phyloP scores from a whole-genome alignment of 2,888 invertebrate species.

The Argyresthia goedartella region DNA sequence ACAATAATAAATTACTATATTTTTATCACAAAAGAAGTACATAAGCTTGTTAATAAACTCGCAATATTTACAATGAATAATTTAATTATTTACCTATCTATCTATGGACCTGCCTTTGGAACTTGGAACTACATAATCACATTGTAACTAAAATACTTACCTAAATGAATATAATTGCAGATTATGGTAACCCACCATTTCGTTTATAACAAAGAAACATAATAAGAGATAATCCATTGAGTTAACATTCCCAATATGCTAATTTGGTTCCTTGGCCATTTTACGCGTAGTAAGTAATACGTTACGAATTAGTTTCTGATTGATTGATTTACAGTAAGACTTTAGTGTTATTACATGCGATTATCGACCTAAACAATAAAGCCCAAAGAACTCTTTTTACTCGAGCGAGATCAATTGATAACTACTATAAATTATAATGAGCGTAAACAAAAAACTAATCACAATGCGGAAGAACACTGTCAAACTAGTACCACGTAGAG shows the following conservation, averaged over 20 bases:
- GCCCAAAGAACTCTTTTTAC: too few relatives aligned
- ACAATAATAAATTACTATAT: background rate
- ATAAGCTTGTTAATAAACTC: background rate
- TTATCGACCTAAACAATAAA: too few relatives aligned
- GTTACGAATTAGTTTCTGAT: background rate
- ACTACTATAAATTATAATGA: too few relatives aligned
- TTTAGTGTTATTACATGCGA: too few relatives aligned
- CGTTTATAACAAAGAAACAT: background rate
- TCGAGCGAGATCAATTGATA: too few relatives aligned
- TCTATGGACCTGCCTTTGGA: constrained; percentile 1
- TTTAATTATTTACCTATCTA: constrained; percentile 1
- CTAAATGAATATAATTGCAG: background rate
- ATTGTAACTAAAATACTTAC: background rate
- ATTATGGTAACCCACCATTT: background rate
- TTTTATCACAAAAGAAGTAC: constrained; percentile 3
- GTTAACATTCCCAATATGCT: too few relatives aligned
- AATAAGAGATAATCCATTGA: background rate
- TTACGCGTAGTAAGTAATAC: background rate
- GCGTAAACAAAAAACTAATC: too few relatives aligned
- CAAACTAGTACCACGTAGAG: too few relatives aligned
- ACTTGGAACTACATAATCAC: background rate
- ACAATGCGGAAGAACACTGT: too few relatives aligned
- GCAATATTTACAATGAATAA: background rate
- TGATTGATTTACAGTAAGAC: background rate
- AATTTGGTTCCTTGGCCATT: background rate